phyloP scores from a whole-genome alignment of 2,888 invertebrate species.

The Apotomis turbidana region DNA sequence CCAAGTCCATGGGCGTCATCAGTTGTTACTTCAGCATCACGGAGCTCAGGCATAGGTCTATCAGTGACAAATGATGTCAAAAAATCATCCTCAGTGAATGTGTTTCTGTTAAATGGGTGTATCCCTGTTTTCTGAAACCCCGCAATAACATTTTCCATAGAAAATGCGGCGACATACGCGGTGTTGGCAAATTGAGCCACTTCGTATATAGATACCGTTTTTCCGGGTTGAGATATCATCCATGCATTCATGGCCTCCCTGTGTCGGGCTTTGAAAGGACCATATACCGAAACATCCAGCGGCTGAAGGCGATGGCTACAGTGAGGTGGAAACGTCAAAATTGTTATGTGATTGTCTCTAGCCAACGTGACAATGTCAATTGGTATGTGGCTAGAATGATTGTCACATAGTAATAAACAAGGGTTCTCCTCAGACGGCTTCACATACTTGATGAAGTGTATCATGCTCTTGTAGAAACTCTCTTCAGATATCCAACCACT shows the following conservation, averaged over 20 bases:
- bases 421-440: conserved; percentile 14
- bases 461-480: conserved; percentile 43
- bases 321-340: conserved; percentile 44
- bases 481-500: conserved; percentile 45
- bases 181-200: background rate
- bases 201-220: conserved; percentile 15
- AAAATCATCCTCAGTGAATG: background rate
- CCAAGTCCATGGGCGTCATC: no score
- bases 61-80: background rate
- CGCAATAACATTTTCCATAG: background rate
- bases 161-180: background rate
- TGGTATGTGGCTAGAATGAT: background rate
- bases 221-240: conserved; percentile 43
- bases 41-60: no score
- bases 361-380: background rate
- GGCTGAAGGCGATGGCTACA: conserved; percentile 42
- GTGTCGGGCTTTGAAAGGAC: conserved; percentile 41
- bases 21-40: no score
- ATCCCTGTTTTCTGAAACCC: background rate
- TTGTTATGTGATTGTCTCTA: conserved; percentile 29
- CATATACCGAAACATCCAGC: conserved; percentile 40
- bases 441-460: conserved; percentile 41
- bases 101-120: background rate
- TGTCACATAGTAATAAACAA: background rate
- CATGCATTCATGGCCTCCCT: conserved; percentile 43